These are phyloP conservation scores for Pararge aegeria DNA, from an alignment of 1,140 invertebrate genomes.

Conservation along the genomic window DNA sequence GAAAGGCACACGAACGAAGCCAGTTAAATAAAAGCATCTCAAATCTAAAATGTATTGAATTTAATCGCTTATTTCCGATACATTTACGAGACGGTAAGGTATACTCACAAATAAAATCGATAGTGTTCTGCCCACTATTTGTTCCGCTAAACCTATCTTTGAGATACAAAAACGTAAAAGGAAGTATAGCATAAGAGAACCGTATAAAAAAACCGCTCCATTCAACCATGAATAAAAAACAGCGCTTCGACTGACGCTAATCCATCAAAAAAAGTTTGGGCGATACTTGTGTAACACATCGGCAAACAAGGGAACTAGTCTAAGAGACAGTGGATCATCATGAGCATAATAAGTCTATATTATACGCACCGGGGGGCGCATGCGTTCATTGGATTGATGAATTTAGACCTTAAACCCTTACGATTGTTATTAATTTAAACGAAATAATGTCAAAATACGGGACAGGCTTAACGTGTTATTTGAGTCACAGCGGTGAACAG, in stretches of 20 bases:
- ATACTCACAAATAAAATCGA: slow-evolving; percentile 2
- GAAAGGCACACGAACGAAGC: too few relatives aligned
- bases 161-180: background rate
- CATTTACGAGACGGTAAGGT: background rate
- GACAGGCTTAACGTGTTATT: too few relatives aligned
- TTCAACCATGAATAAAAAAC: slow-evolving; percentile 11
- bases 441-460: too few relatives aligned
- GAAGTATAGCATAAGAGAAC: background rate
- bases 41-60: background rate
- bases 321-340: slow-evolving; percentile 24
- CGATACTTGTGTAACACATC: slow-evolving; percentile 31
- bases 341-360: background rate
- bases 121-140: slow-evolving; percentile 8
- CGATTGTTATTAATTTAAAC: too few relatives aligned
- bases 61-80: slow-evolving; percentile 6
- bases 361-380: too few relatives aligned
- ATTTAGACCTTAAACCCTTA: too few relatives aligned
- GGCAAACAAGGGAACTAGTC: slow-evolving; percentile 5
- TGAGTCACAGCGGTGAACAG: too few relatives aligned
- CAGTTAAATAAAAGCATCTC: too few relatives aligned
- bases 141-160: background rate
- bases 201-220: background rate
- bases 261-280: slow-evolving; percentile 35
- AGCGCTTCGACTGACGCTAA: slow-evolving; percentile 31
- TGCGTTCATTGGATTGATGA: too few relatives aligned